phyloP scores from a whole-genome alignment of 2,113 vertebrate genomes.

The Cyprinodon brontotheroides region DNA sequence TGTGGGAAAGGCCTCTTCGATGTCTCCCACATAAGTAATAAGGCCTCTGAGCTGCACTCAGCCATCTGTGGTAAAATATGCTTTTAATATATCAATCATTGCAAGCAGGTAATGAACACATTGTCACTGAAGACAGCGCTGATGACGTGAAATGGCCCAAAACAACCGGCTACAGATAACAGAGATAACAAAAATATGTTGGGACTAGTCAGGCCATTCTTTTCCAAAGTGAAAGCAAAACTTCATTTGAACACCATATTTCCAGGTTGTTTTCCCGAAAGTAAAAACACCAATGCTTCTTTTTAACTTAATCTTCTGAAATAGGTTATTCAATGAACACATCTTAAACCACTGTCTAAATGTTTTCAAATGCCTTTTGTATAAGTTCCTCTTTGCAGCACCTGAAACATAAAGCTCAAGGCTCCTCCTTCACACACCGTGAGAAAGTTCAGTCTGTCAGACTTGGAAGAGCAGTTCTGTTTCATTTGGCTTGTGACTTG shows the following conservation, averaged over 20 bases:
- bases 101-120: slow-evolving; percentile 7
- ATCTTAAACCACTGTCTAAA: not conserved
- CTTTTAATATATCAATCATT: slow-evolving; percentile 57
- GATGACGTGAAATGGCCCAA: slow-evolving; percentile 25
- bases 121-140: slow-evolving; percentile 1
- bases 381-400: not conserved
- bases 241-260: slow-evolving; percentile 31
- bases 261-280: slow-evolving; percentile 14
- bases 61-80: slow-evolving; percentile 28
- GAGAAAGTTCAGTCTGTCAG: not conserved
- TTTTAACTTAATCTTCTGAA: not conserved
- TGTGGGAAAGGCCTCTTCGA: slow-evolving; percentile 8
- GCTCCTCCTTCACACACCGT: not conserved
- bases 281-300: not conserved
- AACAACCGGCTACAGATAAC: slow-evolving; percentile 36
- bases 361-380: not conserved
- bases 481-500: slow-evolving; percentile 4
- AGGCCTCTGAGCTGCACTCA: slow-evolving; percentile 10
- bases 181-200: slow-evolving; percentile 30
- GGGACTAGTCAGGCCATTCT: slow-evolving; percentile 20
- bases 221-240: slow-evolving; percentile 62
- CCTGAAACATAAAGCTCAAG: not conserved
- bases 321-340: not conserved
- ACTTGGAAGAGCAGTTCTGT: not conserved
- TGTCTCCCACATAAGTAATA: slow-evolving; percentile 5